phyloP scores from a whole-genome alignment of 2,113 vertebrate genomes.

The Passer montanus region DNA sequence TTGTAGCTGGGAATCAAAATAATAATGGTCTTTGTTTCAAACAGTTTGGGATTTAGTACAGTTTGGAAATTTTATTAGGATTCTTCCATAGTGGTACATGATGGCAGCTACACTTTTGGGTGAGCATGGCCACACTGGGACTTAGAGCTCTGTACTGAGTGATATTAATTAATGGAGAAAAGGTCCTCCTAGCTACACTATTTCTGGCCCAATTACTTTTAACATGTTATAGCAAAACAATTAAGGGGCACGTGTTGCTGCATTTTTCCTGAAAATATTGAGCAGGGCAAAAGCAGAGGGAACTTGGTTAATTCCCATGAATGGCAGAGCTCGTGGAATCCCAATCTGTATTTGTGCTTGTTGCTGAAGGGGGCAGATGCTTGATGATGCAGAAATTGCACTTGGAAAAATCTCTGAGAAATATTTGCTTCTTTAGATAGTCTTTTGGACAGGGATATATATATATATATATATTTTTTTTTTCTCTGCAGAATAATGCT shows the following conservation, averaged over 20 bases:
- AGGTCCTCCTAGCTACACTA: not conserved
- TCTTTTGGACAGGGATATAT: not conserved
- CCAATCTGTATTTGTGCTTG: not conserved
- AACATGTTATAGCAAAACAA: not conserved
- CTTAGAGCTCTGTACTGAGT: not conserved
- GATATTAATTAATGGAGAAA: not conserved
- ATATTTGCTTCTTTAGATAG: not conserved
- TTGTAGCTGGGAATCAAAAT: not conserved
- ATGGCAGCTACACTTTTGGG: rapidly evolving
- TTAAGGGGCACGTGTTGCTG: not conserved
- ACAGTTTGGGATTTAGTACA: not conserved
- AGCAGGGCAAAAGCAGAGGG: not conserved
- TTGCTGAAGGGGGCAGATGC: not conserved
- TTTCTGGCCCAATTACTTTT: not conserved
- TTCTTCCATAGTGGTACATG: not conserved
- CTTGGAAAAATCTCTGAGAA: not conserved
- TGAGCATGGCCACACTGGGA: rapidly evolving
- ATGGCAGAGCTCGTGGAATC: not conserved
- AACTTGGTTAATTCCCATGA: not conserved
- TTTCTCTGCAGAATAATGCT: not conserved
- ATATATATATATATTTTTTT: not conserved
- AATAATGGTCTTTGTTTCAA: not conserved
- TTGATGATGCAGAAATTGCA: not conserved
- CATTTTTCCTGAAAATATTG: not conserved
- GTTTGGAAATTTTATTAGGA: not conserved